phyloP scores from a whole-genome alignment of 2,888 invertebrate genomes.

The Cheilosia vulpina region DNA sequence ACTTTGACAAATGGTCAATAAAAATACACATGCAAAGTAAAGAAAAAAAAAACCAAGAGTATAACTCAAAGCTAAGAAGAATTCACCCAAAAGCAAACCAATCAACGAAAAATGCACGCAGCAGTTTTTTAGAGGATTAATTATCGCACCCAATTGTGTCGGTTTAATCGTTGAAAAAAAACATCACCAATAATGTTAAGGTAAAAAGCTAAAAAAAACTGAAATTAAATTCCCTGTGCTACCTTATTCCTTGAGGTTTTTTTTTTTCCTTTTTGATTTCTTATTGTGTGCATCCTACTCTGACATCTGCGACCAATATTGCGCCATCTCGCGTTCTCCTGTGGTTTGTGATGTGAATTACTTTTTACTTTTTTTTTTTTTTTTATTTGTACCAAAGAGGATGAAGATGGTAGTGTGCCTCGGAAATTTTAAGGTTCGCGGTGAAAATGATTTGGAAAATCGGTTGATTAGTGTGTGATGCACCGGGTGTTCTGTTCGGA shows the following conservation, averaged over 20 bases:
- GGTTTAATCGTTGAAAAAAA: slow-evolving; percentile 50
- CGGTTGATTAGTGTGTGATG: background rate
- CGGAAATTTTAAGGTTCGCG: slow-evolving; percentile 35
- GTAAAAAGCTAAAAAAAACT: slow-evolving; percentile 54
- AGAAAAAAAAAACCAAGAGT: slow-evolving; percentile 51
- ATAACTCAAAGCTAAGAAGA: slow-evolving; percentile 62
- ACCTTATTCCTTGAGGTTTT: slow-evolving; percentile 51
- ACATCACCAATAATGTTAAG: slow-evolving; percentile 72
- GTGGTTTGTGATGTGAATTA: slow-evolving; percentile 67
- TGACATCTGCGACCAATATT: slow-evolving; percentile 54
- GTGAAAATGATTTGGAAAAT: slow-evolving; percentile 31
- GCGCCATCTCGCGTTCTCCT: slow-evolving; percentile 69
- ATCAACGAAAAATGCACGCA: slow-evolving; percentile 73
- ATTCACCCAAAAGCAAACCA: slow-evolving; percentile 69
- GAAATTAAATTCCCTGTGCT: slow-evolving; percentile 66
- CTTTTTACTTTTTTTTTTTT: slow-evolving; percentile 45
- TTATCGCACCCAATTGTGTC: slow-evolving; percentile 33
- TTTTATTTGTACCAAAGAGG: slow-evolving; percentile 41
- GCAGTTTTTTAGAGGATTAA: slow-evolving; percentile 56
- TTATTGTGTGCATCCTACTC: slow-evolving; percentile 68
- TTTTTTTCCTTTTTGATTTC: slow-evolving; percentile 44
- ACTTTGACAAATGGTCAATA: slow-evolving; percentile 76
- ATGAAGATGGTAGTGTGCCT: slow-evolving; percentile 53
- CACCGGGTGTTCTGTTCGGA: background rate
- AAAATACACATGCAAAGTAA: slow-evolving; percentile 74